Base-by-base conservation (phyloP, 2,888 invertebrate species). In the Escarpia spicata region DNA sequence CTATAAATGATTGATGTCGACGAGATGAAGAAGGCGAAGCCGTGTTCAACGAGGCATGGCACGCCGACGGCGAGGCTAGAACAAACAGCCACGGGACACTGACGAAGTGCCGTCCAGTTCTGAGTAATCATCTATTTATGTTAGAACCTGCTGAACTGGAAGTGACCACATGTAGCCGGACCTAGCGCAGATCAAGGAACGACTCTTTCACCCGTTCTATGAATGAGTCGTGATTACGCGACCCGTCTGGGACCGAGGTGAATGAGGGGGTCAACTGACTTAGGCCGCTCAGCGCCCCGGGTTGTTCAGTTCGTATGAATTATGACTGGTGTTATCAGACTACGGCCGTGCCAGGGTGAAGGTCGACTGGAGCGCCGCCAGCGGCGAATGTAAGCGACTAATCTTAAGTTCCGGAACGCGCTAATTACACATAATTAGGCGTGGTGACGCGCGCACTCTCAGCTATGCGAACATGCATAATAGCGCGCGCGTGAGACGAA, bases 381-480 rank as follows among this genome's bases (percentile, higher is more conserved):
- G 26, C 75, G 75, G 26, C 75, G 75, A 75, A 75, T n/a, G 75
- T 26, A 75, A 19, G 60, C 60, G 75, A 75, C 75, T 75, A 75
- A 75, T 75, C 75, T 75, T 75, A 75, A 15, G 75, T 26, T 75
- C 75, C 75, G 26, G 75, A 75, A 75, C 75, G 26, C 75, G 26
- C 26, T 75, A 75, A 75, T 75, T 75, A 75, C 75, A 75, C 75
- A n/a, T 75, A 75, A 75, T 75, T 75, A 75, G 75, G 75, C 26
- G 75, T 75, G 75, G 75, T 75, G 75, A 75, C 75, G 75, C n/a
- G 52, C 75, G 75, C 75, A 15, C 75, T 75, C n/a, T 75, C 75
- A 52, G 8, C 52, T 52, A 52, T 26, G 75, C 75, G 75, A 75
- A 75, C 26, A 75, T 6, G 75, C 75, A 75, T 75, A 75, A 75